Conservation (phyloP, 1,140 invertebrate genomes). For the Eriosoma lanigerum region DNA sequence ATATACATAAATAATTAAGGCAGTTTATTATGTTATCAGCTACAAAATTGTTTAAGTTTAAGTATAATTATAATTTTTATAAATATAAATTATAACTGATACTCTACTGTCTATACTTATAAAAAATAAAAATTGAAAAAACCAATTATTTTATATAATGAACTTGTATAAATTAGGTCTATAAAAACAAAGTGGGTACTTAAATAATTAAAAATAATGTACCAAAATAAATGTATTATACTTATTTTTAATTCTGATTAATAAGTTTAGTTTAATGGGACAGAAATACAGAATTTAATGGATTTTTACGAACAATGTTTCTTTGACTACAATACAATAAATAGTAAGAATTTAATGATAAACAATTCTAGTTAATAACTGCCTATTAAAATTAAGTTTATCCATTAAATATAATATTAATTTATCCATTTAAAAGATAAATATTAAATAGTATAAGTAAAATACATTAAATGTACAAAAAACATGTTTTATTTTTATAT, state of each 20-base stretch:
- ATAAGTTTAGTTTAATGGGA: not conserved
- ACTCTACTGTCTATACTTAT: not conserved
- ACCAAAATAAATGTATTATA: conserved; percentile 1
- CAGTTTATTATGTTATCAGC: not conserved
- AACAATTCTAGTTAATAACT: not conserved
- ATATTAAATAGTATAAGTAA: too few relatives aligned
- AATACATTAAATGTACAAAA: too few relatives aligned
- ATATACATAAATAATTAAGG: not conserved
- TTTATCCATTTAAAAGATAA: too few relatives aligned
- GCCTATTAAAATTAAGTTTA: too few relatives aligned
- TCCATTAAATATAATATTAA: too few relatives aligned
- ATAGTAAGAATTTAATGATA: not conserved
- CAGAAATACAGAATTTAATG: not conserved
- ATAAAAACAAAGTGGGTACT: not conserved
- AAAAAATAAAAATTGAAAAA: not conserved
- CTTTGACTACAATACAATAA: not conserved
- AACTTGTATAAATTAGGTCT: not conserved
- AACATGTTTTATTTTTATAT: too few relatives aligned
- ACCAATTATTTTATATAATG: not conserved
- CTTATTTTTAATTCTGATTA: conserved; percentile 5
- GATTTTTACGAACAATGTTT: not conserved
- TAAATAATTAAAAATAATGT: conserved; percentile 28
- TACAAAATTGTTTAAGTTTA: not conserved
- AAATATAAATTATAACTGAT: not conserved
- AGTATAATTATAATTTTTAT: not conserved